Evolutionary conservation across 53 echinoderm and acorn worm genomes (phyloP).

Genomic region (Stichopus horrens): DNA sequence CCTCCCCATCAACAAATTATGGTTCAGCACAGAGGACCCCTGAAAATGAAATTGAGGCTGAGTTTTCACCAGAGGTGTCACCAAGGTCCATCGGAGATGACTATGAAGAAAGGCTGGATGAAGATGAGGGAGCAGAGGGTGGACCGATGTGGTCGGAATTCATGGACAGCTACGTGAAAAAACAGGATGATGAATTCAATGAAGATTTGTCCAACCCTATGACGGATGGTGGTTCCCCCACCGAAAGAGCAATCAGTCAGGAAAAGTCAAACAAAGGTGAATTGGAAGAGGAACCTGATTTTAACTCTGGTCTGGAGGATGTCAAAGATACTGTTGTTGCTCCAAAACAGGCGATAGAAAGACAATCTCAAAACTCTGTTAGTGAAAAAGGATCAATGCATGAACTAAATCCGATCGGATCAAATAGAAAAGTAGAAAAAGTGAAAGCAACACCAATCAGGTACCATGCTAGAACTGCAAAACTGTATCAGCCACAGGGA

Average conservation of each 20-base stretch:
- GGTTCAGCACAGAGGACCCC: no score
- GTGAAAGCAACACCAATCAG: constrained; percentile 1
- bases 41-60: neutral
- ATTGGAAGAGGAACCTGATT: neutral
- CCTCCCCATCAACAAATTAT: neutral
- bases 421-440: neutral
- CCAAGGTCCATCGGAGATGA: constrained; percentile 1
- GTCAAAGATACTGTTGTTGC: neutral
- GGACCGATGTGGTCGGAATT: constrained; percentile 28
- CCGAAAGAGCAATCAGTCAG: neutral
- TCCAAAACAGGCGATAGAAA: neutral
- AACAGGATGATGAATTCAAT: neutral
- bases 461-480: neutral
- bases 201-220: neutral
- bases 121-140: neutral
- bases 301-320: neutral
- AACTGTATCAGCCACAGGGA: no score
- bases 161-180: constrained; percentile 2
- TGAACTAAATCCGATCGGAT: neutral
- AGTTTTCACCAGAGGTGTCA: neutral
- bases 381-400: neutral
- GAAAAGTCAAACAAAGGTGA: no score
- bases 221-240: neutral
- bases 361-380: neutral
- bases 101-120: no score